A percentile compares a stretch with the other conserved stretches of the same genome.
Conservation (phyloP, 2,888 invertebrate genomes). For the Calameuta idolon region DNA sequence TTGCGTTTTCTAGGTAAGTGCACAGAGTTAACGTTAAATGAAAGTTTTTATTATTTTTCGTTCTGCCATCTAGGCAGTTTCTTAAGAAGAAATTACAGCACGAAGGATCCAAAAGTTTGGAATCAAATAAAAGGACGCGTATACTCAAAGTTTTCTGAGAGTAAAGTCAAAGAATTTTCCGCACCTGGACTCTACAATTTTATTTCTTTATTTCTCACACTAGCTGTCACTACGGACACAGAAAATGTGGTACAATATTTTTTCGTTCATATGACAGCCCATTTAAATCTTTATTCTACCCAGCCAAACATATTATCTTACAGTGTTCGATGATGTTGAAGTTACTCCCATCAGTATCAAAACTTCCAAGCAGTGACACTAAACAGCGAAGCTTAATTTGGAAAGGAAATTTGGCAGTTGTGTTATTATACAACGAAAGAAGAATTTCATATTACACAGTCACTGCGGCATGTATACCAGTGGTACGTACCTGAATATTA, state of each 20-base stretch:
- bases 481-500: background rate
- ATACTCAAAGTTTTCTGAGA: conserved; percentile 72
- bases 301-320: conserved; percentile 18
- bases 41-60: background rate
- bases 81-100: conserved; percentile 53
- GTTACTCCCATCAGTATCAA: conserved; percentile 46
- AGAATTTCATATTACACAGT: background rate
- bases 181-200: conserved; percentile 72
- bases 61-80: conserved; percentile 50
- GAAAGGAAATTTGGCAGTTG: conserved; percentile 56
- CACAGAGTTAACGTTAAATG: background rate
- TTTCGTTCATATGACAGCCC: background rate
- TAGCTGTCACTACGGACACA: conserved; percentile 65
- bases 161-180: conserved; percentile 70
- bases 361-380: conserved; percentile 22
- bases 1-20: conserved; percentile 67
- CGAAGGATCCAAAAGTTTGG: conserved; percentile 60
- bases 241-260: conserved; percentile 58
- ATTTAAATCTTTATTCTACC: background rate
- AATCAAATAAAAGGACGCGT: conserved; percentile 71
- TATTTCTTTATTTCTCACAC: conserved; percentile 66
- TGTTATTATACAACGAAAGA: conserved; percentile 54
- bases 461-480: conserved; percentile 1
- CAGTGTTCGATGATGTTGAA: conserved; percentile 57
- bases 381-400: conserved; percentile 51